Evolutionary conservation across 2,888 invertebrate species (phyloP).

Genomic region (Argynnis bischoffii): DNA sequence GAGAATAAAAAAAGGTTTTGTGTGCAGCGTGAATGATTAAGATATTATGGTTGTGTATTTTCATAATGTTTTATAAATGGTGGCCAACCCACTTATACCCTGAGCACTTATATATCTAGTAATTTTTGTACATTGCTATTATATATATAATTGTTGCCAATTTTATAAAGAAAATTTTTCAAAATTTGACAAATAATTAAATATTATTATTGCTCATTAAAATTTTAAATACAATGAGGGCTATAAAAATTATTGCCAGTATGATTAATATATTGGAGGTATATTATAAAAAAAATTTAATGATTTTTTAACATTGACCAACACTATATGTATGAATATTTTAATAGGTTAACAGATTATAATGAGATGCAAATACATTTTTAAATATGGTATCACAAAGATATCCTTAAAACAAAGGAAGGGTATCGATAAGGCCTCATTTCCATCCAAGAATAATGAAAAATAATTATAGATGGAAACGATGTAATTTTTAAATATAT

Average conservation of each 20-base stretch:
- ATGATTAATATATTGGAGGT: neutral
- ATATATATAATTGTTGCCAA: constrained; percentile 74
- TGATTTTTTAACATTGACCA: neutral
- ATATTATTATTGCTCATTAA: constrained; percentile 47
- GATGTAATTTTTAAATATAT: too few relatives aligned
- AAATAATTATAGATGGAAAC: too few relatives aligned
- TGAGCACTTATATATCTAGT: constrained; percentile 35
- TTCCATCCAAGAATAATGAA: too few relatives aligned
- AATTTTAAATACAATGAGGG: constrained; percentile 5
- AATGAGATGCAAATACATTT: too few relatives aligned
- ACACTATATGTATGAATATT: too few relatives aligned
- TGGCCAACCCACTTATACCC: constrained; percentile 31
- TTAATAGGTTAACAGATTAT: too few relatives aligned
- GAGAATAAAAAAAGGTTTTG: too few relatives aligned
- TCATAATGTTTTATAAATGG: constrained; percentile 41
- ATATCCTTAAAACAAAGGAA: too few relatives aligned
- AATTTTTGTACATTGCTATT: constrained; percentile 53
- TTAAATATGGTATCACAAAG: too few relatives aligned
- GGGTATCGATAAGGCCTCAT: too few relatives aligned
- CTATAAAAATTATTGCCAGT: neutral
- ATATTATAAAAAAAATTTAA: neutral
- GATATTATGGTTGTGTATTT: constrained; percentile 34
- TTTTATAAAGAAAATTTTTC: constrained; percentile 45
- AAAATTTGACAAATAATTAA: constrained; percentile 36
- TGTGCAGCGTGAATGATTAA: constrained; percentile 3